phyloP scores from a whole-genome alignment of 2,113 vertebrate species.

The Mystacornis crossleyi region DNA sequence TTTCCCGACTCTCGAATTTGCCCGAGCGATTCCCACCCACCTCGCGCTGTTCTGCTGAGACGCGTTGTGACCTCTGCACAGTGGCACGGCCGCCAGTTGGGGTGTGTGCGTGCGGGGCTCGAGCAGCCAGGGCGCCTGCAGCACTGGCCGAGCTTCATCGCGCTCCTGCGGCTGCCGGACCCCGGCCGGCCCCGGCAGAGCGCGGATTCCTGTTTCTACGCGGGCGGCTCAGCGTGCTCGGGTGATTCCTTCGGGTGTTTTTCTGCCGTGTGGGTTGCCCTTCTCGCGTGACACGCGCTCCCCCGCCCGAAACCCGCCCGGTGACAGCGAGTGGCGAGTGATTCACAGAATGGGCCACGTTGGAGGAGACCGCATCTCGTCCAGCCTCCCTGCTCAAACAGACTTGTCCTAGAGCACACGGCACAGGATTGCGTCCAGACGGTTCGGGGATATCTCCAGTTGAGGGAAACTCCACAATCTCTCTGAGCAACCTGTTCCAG shows the following conservation, averaged over 20 bases:
- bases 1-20: fast-evolving
- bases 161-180: background rate
- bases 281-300: too few relatives aligned
- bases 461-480: background rate
- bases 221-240: background rate
- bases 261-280: background rate
- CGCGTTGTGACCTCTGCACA: background rate
- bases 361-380: background rate
- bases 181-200: too few relatives aligned
- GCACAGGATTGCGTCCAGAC: too few relatives aligned
- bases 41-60: background rate
- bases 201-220: background rate
- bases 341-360: too few relatives aligned
- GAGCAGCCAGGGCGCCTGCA: background rate
- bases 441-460: background rate
- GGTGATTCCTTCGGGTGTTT: too few relatives aligned
- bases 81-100: fast-evolving
- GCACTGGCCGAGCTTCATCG: too few relatives aligned
- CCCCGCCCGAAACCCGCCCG: background rate
- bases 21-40: too few relatives aligned
- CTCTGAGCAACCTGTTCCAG: background rate
- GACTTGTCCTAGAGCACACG: background rate
- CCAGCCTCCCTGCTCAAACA: background rate
- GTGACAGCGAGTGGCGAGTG: too few relatives aligned
- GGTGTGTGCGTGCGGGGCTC: too few relatives aligned